These are phyloP conservation scores for Gymnodraco acuticeps DNA, from an alignment of 2,797 vertebrate genomes.

Conservation along the genomic window DNA sequence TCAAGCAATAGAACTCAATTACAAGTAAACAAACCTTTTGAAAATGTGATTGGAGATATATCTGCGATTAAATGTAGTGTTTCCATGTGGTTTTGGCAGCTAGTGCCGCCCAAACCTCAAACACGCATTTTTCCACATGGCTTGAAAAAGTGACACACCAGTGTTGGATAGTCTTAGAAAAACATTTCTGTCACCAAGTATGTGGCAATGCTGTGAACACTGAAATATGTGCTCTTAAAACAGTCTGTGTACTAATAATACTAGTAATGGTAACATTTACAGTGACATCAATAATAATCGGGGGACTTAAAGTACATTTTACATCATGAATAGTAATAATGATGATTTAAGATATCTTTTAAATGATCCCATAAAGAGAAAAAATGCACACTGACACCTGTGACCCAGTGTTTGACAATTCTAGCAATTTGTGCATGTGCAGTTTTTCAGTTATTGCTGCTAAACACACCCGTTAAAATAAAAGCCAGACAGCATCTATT, in stretches of 20 bases:
- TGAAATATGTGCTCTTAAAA: slow-evolving; percentile 57
- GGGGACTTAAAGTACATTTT: not conserved
- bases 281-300: slow-evolving; percentile 20
- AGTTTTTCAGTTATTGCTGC: slow-evolving; percentile 56
- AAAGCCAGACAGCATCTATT: slow-evolving; percentile 69
- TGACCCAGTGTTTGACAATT: slow-evolving; percentile 43
- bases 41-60: slow-evolving; percentile 65
- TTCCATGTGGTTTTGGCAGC: slow-evolving; percentile 78
- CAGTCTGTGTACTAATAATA: slow-evolving; percentile 43
- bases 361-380: slow-evolving; percentile 21
- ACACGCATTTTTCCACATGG: slow-evolving; percentile 74
- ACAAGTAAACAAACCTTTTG: slow-evolving; percentile 67
- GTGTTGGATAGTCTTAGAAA: slow-evolving; percentile 56
- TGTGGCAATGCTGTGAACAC: slow-evolving; percentile 58
- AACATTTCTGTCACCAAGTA: slow-evolving; percentile 62
- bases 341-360: slow-evolving; percentile 33
- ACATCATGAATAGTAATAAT: slow-evolving; percentile 32
- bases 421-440: slow-evolving; percentile 62
- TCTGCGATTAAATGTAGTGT: slow-evolving; percentile 73
- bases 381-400: slow-evolving; percentile 39
- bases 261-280: slow-evolving; percentile 24
- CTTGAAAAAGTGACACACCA: slow-evolving; percentile 73
- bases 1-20: slow-evolving; percentile 59
- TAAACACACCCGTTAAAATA: slow-evolving; percentile 68
- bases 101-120: slow-evolving; percentile 79